Evolutionary conservation across 2,113 vertebrate species (phyloP), one percentile per base, ranked within the genome.

Genomic region (Erpornis zantholeuca): DNA sequence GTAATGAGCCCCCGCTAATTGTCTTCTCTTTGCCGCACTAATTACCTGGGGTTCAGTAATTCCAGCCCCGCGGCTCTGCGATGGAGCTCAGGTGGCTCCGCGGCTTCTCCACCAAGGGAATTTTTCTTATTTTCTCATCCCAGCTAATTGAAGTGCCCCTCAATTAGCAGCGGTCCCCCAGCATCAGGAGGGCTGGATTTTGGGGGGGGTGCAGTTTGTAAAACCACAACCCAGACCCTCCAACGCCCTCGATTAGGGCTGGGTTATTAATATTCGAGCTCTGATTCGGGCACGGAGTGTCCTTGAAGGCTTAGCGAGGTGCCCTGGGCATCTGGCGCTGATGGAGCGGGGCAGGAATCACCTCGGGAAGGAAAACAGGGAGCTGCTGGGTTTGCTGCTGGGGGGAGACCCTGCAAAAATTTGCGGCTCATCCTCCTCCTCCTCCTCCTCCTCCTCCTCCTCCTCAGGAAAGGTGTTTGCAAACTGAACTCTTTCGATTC

Each of bases 1-100:
- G 35, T 88, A 82, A 94, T 60, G 70, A 96, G 27, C 79, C 79
- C 47, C 71, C 12, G 80, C 59, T 96, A 68, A 61, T 88, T 92
- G 81, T 27, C 72, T 57, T 59, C 35, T 73, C 78, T 77, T 17
- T 57, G 89, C 93, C 45, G 93, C 69, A 10, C 89, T 95, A 88
- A 96, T 96, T 92, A 96, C 82, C 83, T 31, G 63, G 49, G 64
- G 57, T 49, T 75, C 53, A 23, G 57, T 42, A 3, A 9, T 63
- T 76, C 21, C 80, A 91, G 72, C 80, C 54, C 7, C 5, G 2
- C 19, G 2, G 61, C 70, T 64, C 86, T 12, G 3, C 10, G 45
- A 8, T 3, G 53, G 49, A 80, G 84, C 60, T 57, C 84, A 52
- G 24, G 15, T n/a, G 56, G 47, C 38, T 71, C 82, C 36, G 4